Base-by-base conservation (phyloP, 2,888 invertebrate species). In the Vanessa cardui region DNA sequence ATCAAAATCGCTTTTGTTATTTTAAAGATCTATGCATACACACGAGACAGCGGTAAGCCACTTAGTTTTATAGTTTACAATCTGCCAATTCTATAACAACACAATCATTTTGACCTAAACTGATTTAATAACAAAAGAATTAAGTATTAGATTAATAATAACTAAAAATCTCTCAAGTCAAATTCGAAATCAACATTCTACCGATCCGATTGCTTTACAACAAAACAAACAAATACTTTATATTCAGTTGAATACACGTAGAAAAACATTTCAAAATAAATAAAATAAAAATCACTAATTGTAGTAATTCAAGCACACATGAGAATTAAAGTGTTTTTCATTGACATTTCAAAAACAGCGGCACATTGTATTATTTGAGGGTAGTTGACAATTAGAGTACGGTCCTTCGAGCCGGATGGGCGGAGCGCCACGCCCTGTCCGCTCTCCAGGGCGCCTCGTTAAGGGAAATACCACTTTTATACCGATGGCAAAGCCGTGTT, bases 341-440 rank as follows among this genome's bases (percentile, higher is more conserved):
- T 45, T 59, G 21, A 50, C 52, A 50, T 58, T 56, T 71, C 56
- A 70, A 70, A 66, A 73, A 70, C 60, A 52, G 64, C 58, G 59
- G 62, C 63, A 72, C 65, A 66, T 62, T 69, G 54, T 56, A 21
- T 64, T 60, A 67, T 52, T 68, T 66, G 73, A 78, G 75, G 76
- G 80, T 78, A 81, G 79, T 81, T 80, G 81, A 83, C 84, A 85
- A 86, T 86, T 83, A 74, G 73, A 77, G 72, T 74, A 73, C 80
- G 82, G 86, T 84, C 81, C 82, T 83, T 77, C 78, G 76, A 77
- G 80, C 80, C 76, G 81, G 80, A 83, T 84, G 83, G 88, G 88
- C 88, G 88, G 81, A 74, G 72, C 79, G 83, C 68, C 81, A 82
- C 88, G 87, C 88, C 88, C 73, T 73, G 78, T 65, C 76, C 75